Evolutionary conservation across 2,888 invertebrate species (phyloP), one percentile per base, ranked within the genome.

Genomic region (Caenorhabditis japonica): DNA sequence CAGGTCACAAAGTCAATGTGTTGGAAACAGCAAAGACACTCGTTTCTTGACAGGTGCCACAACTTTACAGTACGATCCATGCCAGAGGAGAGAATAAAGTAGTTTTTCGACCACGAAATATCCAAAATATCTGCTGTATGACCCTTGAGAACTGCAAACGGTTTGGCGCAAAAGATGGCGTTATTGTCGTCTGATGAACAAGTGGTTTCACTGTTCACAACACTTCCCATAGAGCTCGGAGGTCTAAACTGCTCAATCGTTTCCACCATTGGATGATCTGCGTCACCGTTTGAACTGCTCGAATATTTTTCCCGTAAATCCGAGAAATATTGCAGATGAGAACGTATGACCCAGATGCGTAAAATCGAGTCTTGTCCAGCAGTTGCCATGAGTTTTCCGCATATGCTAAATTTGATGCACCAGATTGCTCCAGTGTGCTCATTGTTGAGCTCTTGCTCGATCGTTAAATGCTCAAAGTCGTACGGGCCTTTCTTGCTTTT

Each of bases 1-100:
- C 97, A 96, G 0, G 99, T 97, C 58, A 99, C 97, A 88, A 97
- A 97, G 90, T 99, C 97, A 77, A 97, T 95, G 88, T 99, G 99
- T 88, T 97, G 97, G 89, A 99, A 99, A 88, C 96, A 96, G 88
- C 97, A 99, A 0, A 99, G 91, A 88, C 99, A 99, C 89, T 99
- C 97, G 84, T 94, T 93, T 36, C 97, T 51, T 1, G 96, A 95
- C 75, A 97, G 94, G 88, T 99, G 97, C 97, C 99, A 99, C 70
- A 99, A 90, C 51, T 94, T 91, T 2, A 97, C 97, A 0, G 97
- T 99, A 88, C 97, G 87, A 61, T 89, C 86, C 83, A 86, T 85
- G 36, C 85, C 83, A 33, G 81, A 84, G 12, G 85, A 84, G 27
- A 86, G 69, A 33, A 87, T 75, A 62, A 86, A 86, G 69, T 83